Percentiles rank a stretch among this genome's conserved stretches.
These are phyloP conservation scores for Dione juno DNA, from an alignment of 2,888 invertebrate species.

Conservation along the genomic window DNA sequence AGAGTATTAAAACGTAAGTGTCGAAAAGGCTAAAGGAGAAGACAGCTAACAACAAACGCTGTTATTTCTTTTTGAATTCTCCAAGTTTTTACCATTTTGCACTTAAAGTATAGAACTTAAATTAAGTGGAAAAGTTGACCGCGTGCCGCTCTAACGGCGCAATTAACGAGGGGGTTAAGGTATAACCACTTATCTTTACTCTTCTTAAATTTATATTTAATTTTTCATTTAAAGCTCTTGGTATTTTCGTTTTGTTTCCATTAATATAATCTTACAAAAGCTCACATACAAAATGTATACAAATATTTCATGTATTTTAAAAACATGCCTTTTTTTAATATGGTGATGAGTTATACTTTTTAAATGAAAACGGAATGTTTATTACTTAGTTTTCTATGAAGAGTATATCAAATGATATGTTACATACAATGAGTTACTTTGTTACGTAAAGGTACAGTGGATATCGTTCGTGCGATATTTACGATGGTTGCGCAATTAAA, in stretches of 20 bases:
- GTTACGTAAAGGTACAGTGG: slow-evolving; percentile 17
- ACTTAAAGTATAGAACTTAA: slow-evolving; percentile 81
- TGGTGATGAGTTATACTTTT: too few species aligned
- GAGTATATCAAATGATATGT: slow-evolving; percentile 3
- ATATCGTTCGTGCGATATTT: slow-evolving; percentile 21
- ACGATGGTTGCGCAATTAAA: slow-evolving; percentile 24
- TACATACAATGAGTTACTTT: slow-evolving; percentile 21
- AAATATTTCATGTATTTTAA: too few species aligned
- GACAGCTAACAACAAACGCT: slow-evolving; percentile 79
- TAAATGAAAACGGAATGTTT: too few species aligned
- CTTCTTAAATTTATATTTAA: slow-evolving; percentile 21
- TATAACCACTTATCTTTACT: slow-evolving; percentile 25
- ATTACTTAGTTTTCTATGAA: slow-evolving; percentile 13
- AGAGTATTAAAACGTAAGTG: too few species aligned
- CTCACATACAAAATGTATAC: too few species aligned
- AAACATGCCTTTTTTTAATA: too few species aligned
- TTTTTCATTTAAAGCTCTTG: background rate
- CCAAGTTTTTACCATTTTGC: slow-evolving; percentile 79
- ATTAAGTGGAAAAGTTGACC: slow-evolving; percentile 82
- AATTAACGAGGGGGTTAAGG: slow-evolving; percentile 50
- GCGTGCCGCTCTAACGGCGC: slow-evolving; percentile 54
- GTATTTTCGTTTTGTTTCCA: background rate
- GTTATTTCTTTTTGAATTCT: slow-evolving; percentile 80
- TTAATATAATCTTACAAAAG: too few species aligned
- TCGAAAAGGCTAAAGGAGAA: slow-evolving; percentile 61